These are phyloP conservation scores for Leptopilina clavipes DNA, from an alignment of 1,140 invertebrate genomes.

Conservation along the genomic window DNA sequence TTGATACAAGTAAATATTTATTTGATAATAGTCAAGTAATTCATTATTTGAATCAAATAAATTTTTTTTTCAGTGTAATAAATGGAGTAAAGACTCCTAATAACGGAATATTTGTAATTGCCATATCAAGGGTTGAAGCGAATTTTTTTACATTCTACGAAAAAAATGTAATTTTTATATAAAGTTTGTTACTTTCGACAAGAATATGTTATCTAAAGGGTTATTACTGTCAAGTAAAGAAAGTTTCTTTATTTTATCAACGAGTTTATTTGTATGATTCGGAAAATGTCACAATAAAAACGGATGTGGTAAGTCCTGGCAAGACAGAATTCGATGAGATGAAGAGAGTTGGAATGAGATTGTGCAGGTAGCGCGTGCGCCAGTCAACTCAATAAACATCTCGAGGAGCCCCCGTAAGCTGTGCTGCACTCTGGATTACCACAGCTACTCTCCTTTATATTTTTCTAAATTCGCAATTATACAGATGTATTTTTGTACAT, in stretches of 20 bases:
- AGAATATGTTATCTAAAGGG: too few species aligned
- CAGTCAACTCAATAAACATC: constrained; percentile 71
- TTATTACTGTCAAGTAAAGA: too few species aligned
- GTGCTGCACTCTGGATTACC: constrained; percentile 70
- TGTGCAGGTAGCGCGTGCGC: constrained; percentile 65
- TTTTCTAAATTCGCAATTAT: constrained; percentile 49
- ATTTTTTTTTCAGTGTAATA: too few species aligned
- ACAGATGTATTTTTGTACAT: background rate
- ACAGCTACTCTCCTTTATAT: constrained; percentile 68
- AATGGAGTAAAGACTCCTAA: too few species aligned
- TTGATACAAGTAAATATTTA: too few species aligned
- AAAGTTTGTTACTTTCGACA: too few species aligned
- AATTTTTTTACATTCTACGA: too few species aligned
- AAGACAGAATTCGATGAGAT: constrained; percentile 53
- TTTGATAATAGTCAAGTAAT: too few species aligned
- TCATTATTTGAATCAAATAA: too few species aligned
- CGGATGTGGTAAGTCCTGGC: constrained; percentile 36
- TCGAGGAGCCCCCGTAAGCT: constrained; percentile 67
- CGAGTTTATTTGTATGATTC: constrained; percentile 29
- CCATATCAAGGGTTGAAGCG: too few species aligned
- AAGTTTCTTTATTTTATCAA: background rate
- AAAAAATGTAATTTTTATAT: too few species aligned
- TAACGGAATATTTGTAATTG: too few species aligned
- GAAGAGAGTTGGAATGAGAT: constrained; percentile 59
- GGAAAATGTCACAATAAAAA: constrained; percentile 33